Evolutionary conservation across 37 sponge, comb jelly and placozoan genomes (phyloP).

Genomic region (Aphrocallistes beatrix): DNA sequence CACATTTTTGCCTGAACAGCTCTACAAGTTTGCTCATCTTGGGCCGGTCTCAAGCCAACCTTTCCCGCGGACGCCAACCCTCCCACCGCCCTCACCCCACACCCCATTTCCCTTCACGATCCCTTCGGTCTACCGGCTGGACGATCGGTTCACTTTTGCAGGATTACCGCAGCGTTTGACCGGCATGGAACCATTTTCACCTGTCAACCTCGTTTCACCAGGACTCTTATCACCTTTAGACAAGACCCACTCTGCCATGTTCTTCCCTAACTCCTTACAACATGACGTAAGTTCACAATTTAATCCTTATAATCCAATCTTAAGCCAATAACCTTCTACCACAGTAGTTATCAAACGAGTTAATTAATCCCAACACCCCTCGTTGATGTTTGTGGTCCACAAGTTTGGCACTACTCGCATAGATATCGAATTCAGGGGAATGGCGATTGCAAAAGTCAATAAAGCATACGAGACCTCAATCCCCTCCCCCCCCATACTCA

Average conservation of each 20-base stretch:
- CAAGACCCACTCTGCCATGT: not conserved
- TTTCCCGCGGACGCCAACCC: constrained; percentile 70
- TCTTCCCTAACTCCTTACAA: not conserved
- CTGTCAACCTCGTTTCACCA: not conserved
- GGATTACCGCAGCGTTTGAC: not conserved
- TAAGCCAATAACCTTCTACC: too few relatives aligned
- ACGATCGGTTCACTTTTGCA: not conserved
- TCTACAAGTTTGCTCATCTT: not conserved
- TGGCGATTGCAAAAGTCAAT: too few relatives aligned
- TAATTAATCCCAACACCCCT: too few relatives aligned
- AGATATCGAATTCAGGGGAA: too few relatives aligned
- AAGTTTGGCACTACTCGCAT: too few relatives aligned
- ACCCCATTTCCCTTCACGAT: constrained; percentile 21
- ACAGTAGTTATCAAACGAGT: too few relatives aligned
- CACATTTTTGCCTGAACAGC: not conserved
- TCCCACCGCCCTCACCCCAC: constrained; percentile 80
- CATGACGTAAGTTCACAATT: not conserved
- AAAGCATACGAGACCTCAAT: too few relatives aligned
- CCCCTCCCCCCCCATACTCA: too few relatives aligned
- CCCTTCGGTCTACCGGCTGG: constrained; percentile 3
- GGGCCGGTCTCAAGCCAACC: constrained; percentile 17
- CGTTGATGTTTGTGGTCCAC: too few relatives aligned
- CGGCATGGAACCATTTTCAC: not conserved
- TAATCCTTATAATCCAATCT: too few relatives aligned
- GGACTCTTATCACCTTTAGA: not conserved